Evolutionary conservation across 1,140 invertebrate genomes (phyloP), one percentile per base, ranked within the genome.

Genomic region (Cotesia vestalis): DNA sequence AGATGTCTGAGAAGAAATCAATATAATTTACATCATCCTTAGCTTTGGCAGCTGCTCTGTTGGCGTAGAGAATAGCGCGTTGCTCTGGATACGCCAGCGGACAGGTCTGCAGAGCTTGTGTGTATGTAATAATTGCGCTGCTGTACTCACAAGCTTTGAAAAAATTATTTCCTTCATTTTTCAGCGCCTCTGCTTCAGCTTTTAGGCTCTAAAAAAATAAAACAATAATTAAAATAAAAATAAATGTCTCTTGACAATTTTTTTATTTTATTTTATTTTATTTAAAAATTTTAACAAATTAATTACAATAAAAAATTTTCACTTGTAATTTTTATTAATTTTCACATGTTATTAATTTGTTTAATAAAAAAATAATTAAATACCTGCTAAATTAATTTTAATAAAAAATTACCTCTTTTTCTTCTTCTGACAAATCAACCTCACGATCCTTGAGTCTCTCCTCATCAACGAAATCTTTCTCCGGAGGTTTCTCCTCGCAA

Each of bases 31-130:
- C 91, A 79, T 91, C 75, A 75, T 78, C 81, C 86, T 94, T 94
- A 74, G 94, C 89, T 83, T 93, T 94, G 3, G 94, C 91, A 1
- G 96, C 96, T 61, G 95, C 95, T 79, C 96, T 88, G 87, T 99
- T 99, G 3, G 94, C 92, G 84, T 93, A 97, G 5, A 98, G 87
- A 75, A 98, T 90, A 2, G 96, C 89, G 74, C 95, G 88, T 64
- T 96, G 93, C 78, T 92, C 91, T 2, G 81, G 77, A 81, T 90
- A 94, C 17, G 85, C 81, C 5, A 94, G 84, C 0, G 96, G 95
- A 88, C 96, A 98, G 0, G 91, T 89, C 57, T 88, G 87, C 34
- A 99, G 83, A 8, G 91, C 96, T 86, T 90, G 83, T 2, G 91
- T 94, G 78, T 98, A 98, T 0, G 81, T 83, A 9, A 86, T 79